phyloP scores from a whole-genome alignment of 2,888 invertebrate genomes.

The Rhingia rostrata region DNA sequence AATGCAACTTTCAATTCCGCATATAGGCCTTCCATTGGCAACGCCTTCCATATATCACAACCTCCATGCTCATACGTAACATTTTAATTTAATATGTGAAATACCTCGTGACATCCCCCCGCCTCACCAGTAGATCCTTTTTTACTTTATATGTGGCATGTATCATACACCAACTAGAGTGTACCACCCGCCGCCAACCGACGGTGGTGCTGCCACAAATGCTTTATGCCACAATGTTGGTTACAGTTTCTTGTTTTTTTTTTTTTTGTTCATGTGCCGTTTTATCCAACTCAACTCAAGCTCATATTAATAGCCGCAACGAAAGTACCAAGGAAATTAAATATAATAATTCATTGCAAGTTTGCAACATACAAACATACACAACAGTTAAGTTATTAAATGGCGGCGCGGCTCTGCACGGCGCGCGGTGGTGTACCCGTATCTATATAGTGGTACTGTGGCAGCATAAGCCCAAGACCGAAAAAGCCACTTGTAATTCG shows the following conservation, averaged over 20 bases:
- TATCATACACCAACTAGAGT: conserved; percentile 49
- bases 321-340: conserved; percentile 75
- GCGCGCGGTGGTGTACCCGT: neutral
- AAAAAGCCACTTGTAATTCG: conserved; percentile 74
- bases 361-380: conserved; percentile 31
- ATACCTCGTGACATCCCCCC: conserved; percentile 46
- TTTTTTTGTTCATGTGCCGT: conserved; percentile 11
- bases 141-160: conserved; percentile 41
- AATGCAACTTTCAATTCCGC: neutral
- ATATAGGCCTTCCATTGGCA: neutral
- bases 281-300: conserved; percentile 50
- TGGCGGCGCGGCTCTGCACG: conserved; percentile 48
- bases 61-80: conserved; percentile 35
- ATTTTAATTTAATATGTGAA: conserved; percentile 73
- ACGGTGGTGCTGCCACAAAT: conserved; percentile 21
- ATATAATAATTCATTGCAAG: conserved; percentile 75
- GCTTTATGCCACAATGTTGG: conserved; percentile 58
- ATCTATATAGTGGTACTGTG: conserved; percentile 21
- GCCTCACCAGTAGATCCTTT: conserved; percentile 29
- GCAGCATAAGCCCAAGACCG: conserved; percentile 55
- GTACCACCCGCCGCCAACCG: conserved; percentile 20
- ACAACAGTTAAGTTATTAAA: conserved; percentile 73
- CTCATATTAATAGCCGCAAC: conserved; percentile 73
- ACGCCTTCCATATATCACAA: conserved; percentile 26
- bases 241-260: conserved; percentile 40